Conservation (phyloP, 2,888 invertebrate species). For the Dynastes hyllus region DNA sequence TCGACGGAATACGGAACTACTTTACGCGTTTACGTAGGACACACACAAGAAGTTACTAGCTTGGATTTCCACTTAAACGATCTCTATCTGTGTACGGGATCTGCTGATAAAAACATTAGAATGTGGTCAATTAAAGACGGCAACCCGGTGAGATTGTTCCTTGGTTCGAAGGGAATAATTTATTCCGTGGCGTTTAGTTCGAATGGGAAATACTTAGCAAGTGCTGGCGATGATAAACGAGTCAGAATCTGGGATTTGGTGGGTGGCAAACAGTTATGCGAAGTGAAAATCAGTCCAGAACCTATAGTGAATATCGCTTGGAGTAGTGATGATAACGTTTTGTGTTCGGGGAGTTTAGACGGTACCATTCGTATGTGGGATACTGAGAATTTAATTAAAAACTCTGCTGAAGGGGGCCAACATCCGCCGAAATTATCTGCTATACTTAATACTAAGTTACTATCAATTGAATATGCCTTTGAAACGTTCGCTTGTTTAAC, state of each 20-base stretch:
- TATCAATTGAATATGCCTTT: constrained; percentile 63
- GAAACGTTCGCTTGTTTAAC: constrained; percentile 63
- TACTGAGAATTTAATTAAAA: constrained; percentile 56
- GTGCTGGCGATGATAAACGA: constrained; percentile 85
- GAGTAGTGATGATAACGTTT: constrained; percentile 74
- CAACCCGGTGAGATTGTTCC: constrained; percentile 85
- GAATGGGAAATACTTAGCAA: constrained; percentile 87
- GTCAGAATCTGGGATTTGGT: constrained; percentile 84
- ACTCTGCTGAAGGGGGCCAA: constrained; percentile 54
- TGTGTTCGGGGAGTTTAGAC: constrained; percentile 82
- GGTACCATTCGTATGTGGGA: constrained; percentile 81
- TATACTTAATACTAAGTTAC: constrained; percentile 59
- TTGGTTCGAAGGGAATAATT: constrained; percentile 84
- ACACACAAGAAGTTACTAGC: constrained; percentile 89
- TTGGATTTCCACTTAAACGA: constrained; percentile 95
- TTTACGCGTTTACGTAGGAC: constrained; percentile 89
- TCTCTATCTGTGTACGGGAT: constrained; percentile 91
- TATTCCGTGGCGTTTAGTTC: constrained; percentile 88
- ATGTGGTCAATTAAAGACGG: constrained; percentile 92
- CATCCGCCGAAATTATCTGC: constrained; percentile 57
- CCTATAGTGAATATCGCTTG: constrained; percentile 78
- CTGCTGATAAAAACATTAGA: constrained; percentile 90
- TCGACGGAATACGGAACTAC: constrained; percentile 83
- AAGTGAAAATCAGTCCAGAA: constrained; percentile 79
- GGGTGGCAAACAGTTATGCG: constrained; percentile 77